These are phyloP conservation scores for Eulemur rubriventer DNA, from an alignment of 2,797 vertebrate genomes.

Conservation along the genomic window DNA sequence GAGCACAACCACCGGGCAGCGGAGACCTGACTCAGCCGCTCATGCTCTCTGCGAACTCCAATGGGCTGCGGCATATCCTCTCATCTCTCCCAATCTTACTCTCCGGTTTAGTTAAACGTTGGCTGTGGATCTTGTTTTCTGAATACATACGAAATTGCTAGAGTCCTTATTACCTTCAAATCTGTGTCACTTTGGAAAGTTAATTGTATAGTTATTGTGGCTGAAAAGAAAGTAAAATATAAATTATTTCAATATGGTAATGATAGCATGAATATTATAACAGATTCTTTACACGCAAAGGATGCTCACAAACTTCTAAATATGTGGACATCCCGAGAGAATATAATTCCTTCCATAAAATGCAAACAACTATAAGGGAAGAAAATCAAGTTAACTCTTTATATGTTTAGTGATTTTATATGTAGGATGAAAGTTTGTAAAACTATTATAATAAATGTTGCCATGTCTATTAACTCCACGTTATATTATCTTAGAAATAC, in stretches of 20 bases:
- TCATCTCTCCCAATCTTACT: neutral
- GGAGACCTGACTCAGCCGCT: neutral
- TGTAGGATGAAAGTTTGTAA: neutral
- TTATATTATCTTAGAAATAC: neutral
- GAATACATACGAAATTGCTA: neutral
- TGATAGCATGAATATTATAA: neutral
- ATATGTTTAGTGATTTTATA: neutral
- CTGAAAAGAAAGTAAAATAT: neutral
- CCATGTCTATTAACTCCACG: neutral
- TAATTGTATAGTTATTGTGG: neutral
- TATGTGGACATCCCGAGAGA: neutral
- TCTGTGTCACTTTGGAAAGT: neutral
- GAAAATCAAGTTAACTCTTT: neutral
- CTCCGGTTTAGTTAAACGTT: neutral
- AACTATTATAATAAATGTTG: neutral
- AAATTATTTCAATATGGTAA: neutral
- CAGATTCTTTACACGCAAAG: neutral
- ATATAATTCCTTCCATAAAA: neutral
- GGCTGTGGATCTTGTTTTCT: neutral
- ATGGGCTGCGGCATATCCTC: fast-evolving
- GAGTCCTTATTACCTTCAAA: neutral
- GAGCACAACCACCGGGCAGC: neutral
- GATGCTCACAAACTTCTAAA: neutral
- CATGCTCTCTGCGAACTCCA: neutral
- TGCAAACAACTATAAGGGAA: neutral